phyloP scores from a whole-genome alignment of 2,888 invertebrate genomes.

The Acleris sparsana region DNA sequence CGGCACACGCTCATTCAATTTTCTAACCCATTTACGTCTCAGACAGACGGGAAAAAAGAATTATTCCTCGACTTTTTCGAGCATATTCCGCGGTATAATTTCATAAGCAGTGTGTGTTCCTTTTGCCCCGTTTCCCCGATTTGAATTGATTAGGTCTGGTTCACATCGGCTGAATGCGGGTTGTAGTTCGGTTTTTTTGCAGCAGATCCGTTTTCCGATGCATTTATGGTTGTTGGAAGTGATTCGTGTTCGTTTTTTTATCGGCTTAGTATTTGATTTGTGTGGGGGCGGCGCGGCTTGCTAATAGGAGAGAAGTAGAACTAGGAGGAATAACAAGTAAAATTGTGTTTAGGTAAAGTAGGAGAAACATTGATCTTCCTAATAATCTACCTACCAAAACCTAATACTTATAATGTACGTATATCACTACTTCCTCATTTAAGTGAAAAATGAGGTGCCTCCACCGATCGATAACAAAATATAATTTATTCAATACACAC shows the following conservation, averaged over 20 bases:
- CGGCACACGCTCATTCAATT: slow-evolving; percentile 77
- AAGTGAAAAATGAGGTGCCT: no score
- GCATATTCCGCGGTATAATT: slow-evolving; percentile 79
- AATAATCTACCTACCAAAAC: no score
- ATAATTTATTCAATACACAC: no score
- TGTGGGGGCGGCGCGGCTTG: slow-evolving; percentile 15
- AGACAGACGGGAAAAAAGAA: slow-evolving; percentile 64
- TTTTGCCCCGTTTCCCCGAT: slow-evolving; percentile 75
- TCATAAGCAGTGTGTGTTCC: slow-evolving; percentile 79
- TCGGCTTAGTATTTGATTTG: slow-evolving; percentile 33
- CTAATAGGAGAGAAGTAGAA: slow-evolving; percentile 20
- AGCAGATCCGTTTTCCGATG: slow-evolving; percentile 57
- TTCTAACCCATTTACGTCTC: slow-evolving; percentile 83
- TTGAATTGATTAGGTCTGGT: slow-evolving; percentile 80
- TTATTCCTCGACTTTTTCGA: slow-evolving; percentile 63
- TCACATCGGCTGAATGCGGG: slow-evolving; percentile 70
- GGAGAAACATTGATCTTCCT: no score
- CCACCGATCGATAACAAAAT: no score
- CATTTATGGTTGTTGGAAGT: slow-evolving; percentile 51
- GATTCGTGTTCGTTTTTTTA: slow-evolving; percentile 35
- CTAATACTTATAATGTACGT: no score
- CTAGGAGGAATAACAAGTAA: slow-evolving; percentile 1
- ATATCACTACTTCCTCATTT: no score
- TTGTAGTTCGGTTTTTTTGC: slow-evolving; percentile 58
- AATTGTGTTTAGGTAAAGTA: background rate